Base-by-base conservation (phyloP, 2,113 vertebrate genomes). In the Colaptes auratus region DNA sequence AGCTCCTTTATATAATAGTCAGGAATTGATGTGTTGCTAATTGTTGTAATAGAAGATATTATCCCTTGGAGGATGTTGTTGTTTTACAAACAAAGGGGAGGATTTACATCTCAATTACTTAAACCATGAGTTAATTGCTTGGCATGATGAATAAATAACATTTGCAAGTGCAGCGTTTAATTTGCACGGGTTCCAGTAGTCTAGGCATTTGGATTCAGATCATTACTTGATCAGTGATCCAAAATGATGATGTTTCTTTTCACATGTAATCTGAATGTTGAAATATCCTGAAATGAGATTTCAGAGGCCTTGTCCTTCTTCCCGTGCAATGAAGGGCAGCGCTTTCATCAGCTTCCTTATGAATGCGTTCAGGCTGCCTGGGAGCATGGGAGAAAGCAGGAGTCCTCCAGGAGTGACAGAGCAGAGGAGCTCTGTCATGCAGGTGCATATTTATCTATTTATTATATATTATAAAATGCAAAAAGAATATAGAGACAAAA, bases 51-150 rank as follows among this genome's bases (percentile, higher is more conserved):
- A 88, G 84, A 87, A 93, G 95, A 83, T 85, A 90, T 39, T 85
- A 80, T 86, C 58, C 82, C 92, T 86, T 33, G 50, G 65, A 95
- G 72, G 69, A 86, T 86, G 76, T 55, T 86, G 56, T 63, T 95
- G 60, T 94, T 95, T 90, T 91, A 91, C 92, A 92, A 94, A 96
- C 91, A 95, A 89, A 65, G 88, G 66, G 66, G 66, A 58, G 93
- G 89, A 92, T 89, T 94, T 88, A 94, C 86, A 84, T 74, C 81
- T 92, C 61, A 86, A 58, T 91, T 94, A 72, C 88, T 86, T 94
- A 91, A 92, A 88, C 69, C 20, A 67, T 64, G 55, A 10, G 10
- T 88, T 96, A 95, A 96, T 92, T 95, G 82, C 88, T 88, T 74
- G 86, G 27, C 10, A 1, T 65, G 88, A 91, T 75, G 82, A 90